Evolutionary conservation across 2,113 vertebrate genomes (phyloP), one percentile per base, ranked within the genome.

Genomic region (Corapipo altera): DNA sequence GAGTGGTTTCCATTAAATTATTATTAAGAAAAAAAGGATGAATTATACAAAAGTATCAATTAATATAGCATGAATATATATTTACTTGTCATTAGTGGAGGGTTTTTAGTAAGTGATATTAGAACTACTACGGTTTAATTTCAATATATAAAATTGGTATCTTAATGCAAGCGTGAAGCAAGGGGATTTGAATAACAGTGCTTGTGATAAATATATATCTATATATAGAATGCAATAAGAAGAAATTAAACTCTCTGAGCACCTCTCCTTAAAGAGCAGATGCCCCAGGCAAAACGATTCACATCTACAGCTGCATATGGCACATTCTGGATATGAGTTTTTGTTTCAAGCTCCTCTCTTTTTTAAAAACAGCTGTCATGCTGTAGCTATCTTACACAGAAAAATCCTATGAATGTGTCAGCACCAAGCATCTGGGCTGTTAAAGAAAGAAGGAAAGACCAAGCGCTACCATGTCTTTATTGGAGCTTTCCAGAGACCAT

Each of bases 391-490:
- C 49, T 86, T 57, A 78, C 41, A 93, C 3, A 85, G 79, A 80
- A 92, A 91, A 96, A 83, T 72, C 57, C 52, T 84, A 67, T 22
- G 4, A 96, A 88, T 16, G 8, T 90, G 86, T 91, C 80, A 89
- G 79, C 62, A 93, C 32, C 61, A 91, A 95, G 93, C 88, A 94
- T 91, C 87, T 97, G 91, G 78, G 59, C 89, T 96, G 79, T 61
- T 96, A 89, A 93, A 85, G 51, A 82, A 70, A 92, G 72, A 82
- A 70, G 90, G 72, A 79, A n/a, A 89, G 20, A 59, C 44, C 30
- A 61, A 62, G 59, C 26, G 32, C 81, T 81, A 78, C 67, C 61
- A 41, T 30, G 48, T 44, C 90, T 84, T 86, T 93, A 91, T 92
- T 78, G 92, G 72, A 88, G 32, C 39, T 51, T 90, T 86, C 48